Percentiles rank a stretch among this genome's conserved stretches.
Evolutionary conservation across 1,140 invertebrate genomes (phyloP).

Genomic region (Probaryconus sp.): DNA sequence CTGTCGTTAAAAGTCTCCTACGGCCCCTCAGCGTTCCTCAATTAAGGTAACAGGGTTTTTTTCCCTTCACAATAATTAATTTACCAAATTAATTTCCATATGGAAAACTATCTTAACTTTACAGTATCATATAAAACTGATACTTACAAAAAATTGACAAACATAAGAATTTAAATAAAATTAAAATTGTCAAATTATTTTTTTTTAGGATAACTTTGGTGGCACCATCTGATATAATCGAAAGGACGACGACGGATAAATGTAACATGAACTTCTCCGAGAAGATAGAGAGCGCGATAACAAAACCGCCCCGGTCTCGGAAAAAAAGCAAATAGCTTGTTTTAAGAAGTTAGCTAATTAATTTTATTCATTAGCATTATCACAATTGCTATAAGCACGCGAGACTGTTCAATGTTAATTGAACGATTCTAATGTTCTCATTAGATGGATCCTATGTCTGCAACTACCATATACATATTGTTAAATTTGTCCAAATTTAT

Average conservation of each 20-base stretch:
- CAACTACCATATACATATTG: slow-evolving; percentile 3
- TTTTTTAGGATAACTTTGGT: slow-evolving; percentile 74
- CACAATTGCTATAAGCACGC: slow-evolving; percentile 16
- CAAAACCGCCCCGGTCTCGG: slow-evolving; percentile 72
- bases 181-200: slow-evolving; percentile 8
- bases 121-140: too few species aligned
- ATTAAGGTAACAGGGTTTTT: slow-evolving; percentile 77
- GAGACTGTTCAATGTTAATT: slow-evolving; percentile 27
- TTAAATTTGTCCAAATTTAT: slow-evolving; percentile 32
- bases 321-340: slow-evolving; percentile 72
- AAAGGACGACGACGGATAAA: slow-evolving; percentile 66
- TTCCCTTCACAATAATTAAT: slow-evolving; percentile 1
- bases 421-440: slow-evolving; percentile 5
- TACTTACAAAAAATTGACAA: too few species aligned
- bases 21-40: slow-evolving; percentile 81
- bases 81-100: background rate
- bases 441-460: background rate
- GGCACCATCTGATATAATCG: slow-evolving; percentile 68
- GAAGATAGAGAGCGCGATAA: slow-evolving; percentile 67
- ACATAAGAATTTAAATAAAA: background rate
- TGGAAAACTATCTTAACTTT: too few species aligned
- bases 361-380: slow-evolving; percentile 28
- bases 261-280: slow-evolving; percentile 66
- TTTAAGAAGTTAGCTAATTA: slow-evolving; percentile 20
- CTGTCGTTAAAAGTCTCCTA: slow-evolving; percentile 80